These are phyloP conservation scores for Drosophila rubida DNA, from an alignment of 2,888 invertebrate species.

Conservation along the genomic window DNA sequence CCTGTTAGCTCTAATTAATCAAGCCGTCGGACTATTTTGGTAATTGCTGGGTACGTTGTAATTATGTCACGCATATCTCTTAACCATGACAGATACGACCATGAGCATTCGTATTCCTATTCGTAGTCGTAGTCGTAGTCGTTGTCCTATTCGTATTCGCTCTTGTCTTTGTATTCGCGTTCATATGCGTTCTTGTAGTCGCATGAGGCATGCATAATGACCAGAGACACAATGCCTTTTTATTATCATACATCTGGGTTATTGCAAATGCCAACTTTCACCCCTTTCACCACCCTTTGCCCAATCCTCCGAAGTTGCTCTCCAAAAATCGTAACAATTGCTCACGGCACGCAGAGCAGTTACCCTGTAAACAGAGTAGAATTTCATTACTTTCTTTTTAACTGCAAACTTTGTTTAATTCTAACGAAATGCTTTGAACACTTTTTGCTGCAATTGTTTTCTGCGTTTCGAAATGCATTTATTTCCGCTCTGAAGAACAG, in stretches of 20 bases:
- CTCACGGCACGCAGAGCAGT: neutral
- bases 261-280: conserved; percentile 26
- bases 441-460: too few species aligned
- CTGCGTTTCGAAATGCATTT: too few species aligned
- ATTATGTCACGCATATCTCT: conserved; percentile 56
- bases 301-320: neutral
- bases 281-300: neutral
- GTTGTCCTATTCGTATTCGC: neutral
- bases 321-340: neutral
- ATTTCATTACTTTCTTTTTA: too few species aligned
- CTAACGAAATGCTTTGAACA: too few species aligned
- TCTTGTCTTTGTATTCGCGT: neutral
- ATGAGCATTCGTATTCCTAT: neutral
- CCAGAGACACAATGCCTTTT: conserved; percentile 40
- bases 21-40: conserved; percentile 56
- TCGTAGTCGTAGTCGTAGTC: neutral
- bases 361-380: neutral
- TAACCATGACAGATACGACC: conserved; percentile 24
- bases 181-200: neutral
- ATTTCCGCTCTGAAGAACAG: too few species aligned
- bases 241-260: conserved; percentile 51
- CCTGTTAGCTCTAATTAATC: conserved; percentile 61
- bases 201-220: conserved; percentile 46
- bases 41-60: conserved; percentile 56
- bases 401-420: too few species aligned